These are phyloP conservation scores for Drosophila crucigera DNA, from an alignment of 2,888 invertebrate genomes.

Conservation along the genomic window DNA sequence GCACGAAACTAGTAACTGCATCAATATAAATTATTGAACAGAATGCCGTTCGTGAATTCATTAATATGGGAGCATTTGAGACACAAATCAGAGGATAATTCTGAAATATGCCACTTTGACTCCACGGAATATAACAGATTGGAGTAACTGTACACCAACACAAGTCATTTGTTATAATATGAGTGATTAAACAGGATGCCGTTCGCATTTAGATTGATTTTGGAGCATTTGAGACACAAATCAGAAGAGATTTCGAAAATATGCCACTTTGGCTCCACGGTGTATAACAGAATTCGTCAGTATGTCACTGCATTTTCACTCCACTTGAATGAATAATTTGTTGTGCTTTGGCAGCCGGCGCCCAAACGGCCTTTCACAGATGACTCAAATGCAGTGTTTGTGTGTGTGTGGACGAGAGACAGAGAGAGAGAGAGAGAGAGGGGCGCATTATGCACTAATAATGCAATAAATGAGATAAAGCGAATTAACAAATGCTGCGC, in stretches of 20 bases:
- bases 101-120: conserved; percentile 52
- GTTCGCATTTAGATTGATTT: conserved; percentile 34
- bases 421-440: conserved; percentile 14
- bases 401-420: background rate
- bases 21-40: conserved; percentile 37
- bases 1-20: conserved; percentile 49
- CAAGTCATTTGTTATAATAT: conserved; percentile 59
- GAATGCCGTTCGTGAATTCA: conserved; percentile 42
- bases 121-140: conserved; percentile 27
- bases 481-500: conserved; percentile 57
- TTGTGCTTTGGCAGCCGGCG: background rate
- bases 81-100: conserved; percentile 34
- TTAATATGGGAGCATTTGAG: conserved; percentile 62
- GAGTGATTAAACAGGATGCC: conserved; percentile 49
- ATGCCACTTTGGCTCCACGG: conserved; percentile 13
- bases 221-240: conserved; percentile 46
- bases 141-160: conserved; percentile 36
- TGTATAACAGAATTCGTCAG: conserved; percentile 21
- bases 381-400: conserved; percentile 61
- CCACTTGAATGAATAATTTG: conserved; percentile 25
- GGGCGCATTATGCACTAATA: conserved; percentile 59
- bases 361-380: conserved; percentile 22
- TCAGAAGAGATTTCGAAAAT: background rate
- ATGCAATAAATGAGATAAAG: conserved; percentile 66
- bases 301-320: conserved; percentile 60